These are phyloP conservation scores for Xylota segnis DNA, from an alignment of 2,888 invertebrate species.

Conservation along the genomic window DNA sequence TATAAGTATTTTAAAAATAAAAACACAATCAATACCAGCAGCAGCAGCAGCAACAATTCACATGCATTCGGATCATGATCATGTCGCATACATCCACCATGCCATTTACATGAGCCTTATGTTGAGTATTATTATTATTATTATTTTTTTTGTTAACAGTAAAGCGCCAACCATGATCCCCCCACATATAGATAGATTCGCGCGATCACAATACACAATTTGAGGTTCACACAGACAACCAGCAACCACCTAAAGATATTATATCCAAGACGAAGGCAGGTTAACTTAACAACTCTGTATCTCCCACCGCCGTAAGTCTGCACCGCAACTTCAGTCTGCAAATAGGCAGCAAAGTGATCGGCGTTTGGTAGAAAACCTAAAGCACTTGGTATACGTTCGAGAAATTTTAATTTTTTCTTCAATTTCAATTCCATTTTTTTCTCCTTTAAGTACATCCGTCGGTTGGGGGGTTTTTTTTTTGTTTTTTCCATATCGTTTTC, in stretches of 20 bases:
- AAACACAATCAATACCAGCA: conserved; percentile 26
- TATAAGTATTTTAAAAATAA: not conserved
- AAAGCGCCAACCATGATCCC: conserved; percentile 63
- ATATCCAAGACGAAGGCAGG: conserved; percentile 23
- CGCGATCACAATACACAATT: conserved; percentile 50
- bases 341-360: conserved; percentile 83
- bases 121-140: conserved; percentile 59
- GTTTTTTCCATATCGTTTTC: conserved; percentile 18
- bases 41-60: conserved; percentile 50
- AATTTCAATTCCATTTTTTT: conserved; percentile 30
- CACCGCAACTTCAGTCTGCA: conserved; percentile 83
- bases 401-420: conserved; percentile 14
- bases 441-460: conserved; percentile 31
- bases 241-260: conserved; percentile 25
- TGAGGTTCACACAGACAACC: conserved; percentile 34
- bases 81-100: conserved; percentile 56
- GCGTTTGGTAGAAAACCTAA: conserved; percentile 74
- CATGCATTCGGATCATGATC: conserved; percentile 73
- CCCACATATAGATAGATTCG: conserved; percentile 46
- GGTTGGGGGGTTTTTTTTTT: conserved; percentile 44
- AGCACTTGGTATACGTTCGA: conserved; percentile 70
- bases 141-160: too few species aligned
- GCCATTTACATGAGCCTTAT: conserved; percentile 71
- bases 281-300: conserved; percentile 41
- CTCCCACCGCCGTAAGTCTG: conserved; percentile 73